Conservation (phyloP, 2,797 vertebrate species). For the Mormyrus hasselquistii region DNA sequence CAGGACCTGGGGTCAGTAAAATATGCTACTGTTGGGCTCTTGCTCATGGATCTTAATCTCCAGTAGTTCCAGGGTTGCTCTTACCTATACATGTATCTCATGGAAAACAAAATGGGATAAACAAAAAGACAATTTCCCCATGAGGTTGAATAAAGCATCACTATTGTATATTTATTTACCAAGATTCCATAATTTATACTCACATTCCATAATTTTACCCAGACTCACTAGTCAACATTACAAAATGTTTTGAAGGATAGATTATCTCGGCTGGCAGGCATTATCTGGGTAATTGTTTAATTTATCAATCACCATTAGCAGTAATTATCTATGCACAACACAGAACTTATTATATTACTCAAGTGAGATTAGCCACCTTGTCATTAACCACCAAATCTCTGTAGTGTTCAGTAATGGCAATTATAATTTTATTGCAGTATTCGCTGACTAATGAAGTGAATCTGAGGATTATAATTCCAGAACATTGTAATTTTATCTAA, state of each 20-base stretch:
- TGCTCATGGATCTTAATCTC: not conserved
- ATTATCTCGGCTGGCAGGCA: not conserved
- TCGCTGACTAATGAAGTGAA: not conserved
- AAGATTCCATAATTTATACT: not conserved
- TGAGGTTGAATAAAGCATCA: not conserved
- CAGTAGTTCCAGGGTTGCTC: not conserved
- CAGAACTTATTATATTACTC: not conserved
- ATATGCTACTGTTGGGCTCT: not conserved
- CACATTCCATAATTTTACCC: not conserved
- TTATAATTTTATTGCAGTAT: not conserved
- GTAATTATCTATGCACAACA: not conserved
- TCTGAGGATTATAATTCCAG: not conserved
- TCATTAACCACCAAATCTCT: not conserved
- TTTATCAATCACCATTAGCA: conserved; percentile 18
- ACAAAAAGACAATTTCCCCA: not conserved
- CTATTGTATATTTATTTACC: not conserved
- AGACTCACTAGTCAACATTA: not conserved
- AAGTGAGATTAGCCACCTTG: not conserved
- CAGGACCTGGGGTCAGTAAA: not conserved
- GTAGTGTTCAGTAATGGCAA: not conserved
- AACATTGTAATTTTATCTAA: not conserved
- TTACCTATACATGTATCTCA: not conserved
- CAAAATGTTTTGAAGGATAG: not conserved
- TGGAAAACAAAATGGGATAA: not conserved
- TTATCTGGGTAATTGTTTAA: not conserved